Percentiles rank a stretch among this genome's conserved stretches.
These are phyloP conservation scores for Drosophila kohkoa DNA, from an alignment of 1,140 invertebrate genomes.

Conservation along the genomic window DNA sequence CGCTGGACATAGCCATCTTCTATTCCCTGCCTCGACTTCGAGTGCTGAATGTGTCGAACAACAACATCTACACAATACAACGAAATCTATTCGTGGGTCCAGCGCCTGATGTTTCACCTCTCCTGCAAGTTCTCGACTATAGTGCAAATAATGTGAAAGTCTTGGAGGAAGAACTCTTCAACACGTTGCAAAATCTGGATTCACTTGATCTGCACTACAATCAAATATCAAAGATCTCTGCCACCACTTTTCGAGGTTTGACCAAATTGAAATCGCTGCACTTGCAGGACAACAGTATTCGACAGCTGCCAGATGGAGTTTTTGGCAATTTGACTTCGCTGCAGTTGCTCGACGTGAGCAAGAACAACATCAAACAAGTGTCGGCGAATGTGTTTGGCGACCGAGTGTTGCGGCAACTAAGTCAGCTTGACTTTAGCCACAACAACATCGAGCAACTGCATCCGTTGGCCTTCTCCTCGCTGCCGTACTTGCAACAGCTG, in stretches of 20 bases:
- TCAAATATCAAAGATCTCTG: slow-evolving; percentile 48
- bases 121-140: slow-evolving; percentile 62
- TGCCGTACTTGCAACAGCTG: slow-evolving; percentile 66
- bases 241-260: slow-evolving; percentile 54
- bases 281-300: slow-evolving; percentile 69
- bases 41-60: slow-evolving; percentile 68
- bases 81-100: slow-evolving; percentile 49
- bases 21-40: slow-evolving; percentile 47
- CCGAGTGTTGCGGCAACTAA: slow-evolving; percentile 40
- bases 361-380: slow-evolving; percentile 57
- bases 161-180: slow-evolving; percentile 53
- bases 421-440: slow-evolving; percentile 55
- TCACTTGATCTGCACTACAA: slow-evolving; percentile 68
- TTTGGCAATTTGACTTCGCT: slow-evolving; percentile 62
- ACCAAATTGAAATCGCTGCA: slow-evolving; percentile 51
- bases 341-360: slow-evolving; percentile 61
- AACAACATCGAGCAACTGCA: slow-evolving; percentile 65
- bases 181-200: slow-evolving; percentile 37
- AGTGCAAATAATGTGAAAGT: slow-evolving; percentile 69
- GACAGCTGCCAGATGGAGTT: slow-evolving; percentile 40
- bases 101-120: slow-evolving; percentile 1
- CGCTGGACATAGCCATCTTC: slow-evolving; percentile 63
- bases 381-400: slow-evolving; percentile 55
- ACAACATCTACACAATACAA: slow-evolving; percentile 59
- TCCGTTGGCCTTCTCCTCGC: slow-evolving; percentile 55